phyloP scores from a whole-genome alignment of 2,888 invertebrate species.

The Archips crataeganus region DNA sequence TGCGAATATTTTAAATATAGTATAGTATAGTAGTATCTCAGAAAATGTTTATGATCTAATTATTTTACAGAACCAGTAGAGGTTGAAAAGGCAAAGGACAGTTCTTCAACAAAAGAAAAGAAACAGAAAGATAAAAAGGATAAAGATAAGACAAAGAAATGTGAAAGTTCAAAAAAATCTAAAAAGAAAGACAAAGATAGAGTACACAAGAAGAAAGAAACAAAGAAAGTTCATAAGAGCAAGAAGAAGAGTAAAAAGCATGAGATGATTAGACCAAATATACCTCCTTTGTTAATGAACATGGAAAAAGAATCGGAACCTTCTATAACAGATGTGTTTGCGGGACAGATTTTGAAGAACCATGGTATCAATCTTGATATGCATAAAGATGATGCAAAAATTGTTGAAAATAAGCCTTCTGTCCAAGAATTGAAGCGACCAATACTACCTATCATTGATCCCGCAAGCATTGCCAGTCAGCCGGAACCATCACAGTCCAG shows the following conservation, averaged over 20 bases:
- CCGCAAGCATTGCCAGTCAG: slow-evolving; percentile 68
- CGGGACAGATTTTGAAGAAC: slow-evolving; percentile 86
- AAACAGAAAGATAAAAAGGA: slow-evolving; percentile 71
- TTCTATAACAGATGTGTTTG: slow-evolving; percentile 88
- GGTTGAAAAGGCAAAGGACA: slow-evolving; percentile 64
- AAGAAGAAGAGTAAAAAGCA: slow-evolving; percentile 76
- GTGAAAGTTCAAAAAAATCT: slow-evolving; percentile 66
- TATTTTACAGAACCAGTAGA: slow-evolving; percentile 61
- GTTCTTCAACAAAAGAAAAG: slow-evolving; percentile 76
- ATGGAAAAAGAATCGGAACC: slow-evolving; percentile 80
- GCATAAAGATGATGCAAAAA: slow-evolving; percentile 60
- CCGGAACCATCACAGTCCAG: slow-evolving; percentile 32
- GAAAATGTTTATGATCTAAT: not conserved
- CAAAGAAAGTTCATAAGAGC: slow-evolving; percentile 76
- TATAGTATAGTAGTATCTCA: too few relatives aligned
- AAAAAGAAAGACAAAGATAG: slow-evolving; percentile 77
- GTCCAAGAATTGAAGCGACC: slow-evolving; percentile 65
- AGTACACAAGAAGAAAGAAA: slow-evolving; percentile 66
- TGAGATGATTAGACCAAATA: slow-evolving; percentile 76
- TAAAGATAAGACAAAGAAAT: slow-evolving; percentile 73
- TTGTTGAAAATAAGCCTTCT: slow-evolving; percentile 61
- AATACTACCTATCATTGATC: slow-evolving; percentile 77
- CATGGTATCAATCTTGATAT: slow-evolving; percentile 73
- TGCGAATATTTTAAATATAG: not conserved
- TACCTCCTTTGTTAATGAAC: slow-evolving; percentile 80